Evolutionary conservation across 2,797 vertebrate genomes (phyloP), one percentile per base, ranked within the genome.

Genomic region (Semaprochilodus insignis): DNA sequence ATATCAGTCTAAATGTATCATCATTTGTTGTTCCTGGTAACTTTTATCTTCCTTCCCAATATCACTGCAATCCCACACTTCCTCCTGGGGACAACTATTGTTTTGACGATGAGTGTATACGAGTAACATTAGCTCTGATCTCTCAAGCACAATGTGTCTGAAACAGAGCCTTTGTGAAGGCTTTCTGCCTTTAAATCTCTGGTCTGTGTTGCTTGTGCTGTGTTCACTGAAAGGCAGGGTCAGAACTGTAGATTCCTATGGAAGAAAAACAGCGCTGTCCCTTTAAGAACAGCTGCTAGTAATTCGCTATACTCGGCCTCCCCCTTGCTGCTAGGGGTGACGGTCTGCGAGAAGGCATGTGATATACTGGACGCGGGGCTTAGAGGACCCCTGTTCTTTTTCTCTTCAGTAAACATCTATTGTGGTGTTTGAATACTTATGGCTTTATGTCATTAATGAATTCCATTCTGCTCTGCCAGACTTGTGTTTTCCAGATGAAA

Each of bases 231-330:
- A 6, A 34, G 48, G 31, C 16, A 21, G 51, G 40, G 2, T 40
- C 27, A 67, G 27, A 40, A 21, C 34, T 27, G 25, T 11, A 52
- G 25, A 14, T 10, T 80, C 11, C 16, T 21, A 13, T 11, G 16
- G 55, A 25, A 16, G n/a, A 36, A 5, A 31, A 48, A 60, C 13
- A 14, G 48, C 54, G 21, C 48, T 55, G 15, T 40, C 10, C 48
- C 70, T 74, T 73, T 80, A 63, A 80, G 67, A 11, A 60, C 23
- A 60, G 55, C 36, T 60, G 70, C 25, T 52, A 34, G 13, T 72
- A 51, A 62, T 80, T 4, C 11, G 2, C 10, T 10, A 36, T 31
- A 19, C 27, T 36, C 1, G 23, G 6, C 27, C 17, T 40, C 65
- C 15, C 31, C 27, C 15, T n/a, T 19, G 65, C 34, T 23, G 17